Evolutionary conservation across 2,797 vertebrate species (phyloP).

Genomic region (Hoplostethus mediterraneus): DNA sequence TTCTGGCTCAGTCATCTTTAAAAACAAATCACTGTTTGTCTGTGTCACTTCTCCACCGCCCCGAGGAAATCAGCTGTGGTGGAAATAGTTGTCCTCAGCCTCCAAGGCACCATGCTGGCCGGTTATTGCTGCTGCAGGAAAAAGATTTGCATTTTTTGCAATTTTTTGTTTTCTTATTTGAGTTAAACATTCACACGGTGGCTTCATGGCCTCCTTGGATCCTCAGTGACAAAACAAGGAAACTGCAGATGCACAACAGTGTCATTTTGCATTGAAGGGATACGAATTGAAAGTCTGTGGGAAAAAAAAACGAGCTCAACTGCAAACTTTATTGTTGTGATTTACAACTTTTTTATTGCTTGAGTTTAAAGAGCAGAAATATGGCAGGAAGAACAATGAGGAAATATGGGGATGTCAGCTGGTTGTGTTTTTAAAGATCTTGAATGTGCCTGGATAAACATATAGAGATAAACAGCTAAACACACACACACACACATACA

Average conservation of each 20-base stretch:
- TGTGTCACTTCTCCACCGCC: constrained; percentile 25
- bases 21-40: constrained; percentile 33
- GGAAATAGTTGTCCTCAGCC: constrained; percentile 24
- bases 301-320: too few relatives aligned
- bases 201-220: not conserved
- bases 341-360: constrained; percentile 6
- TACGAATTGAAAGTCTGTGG: too few relatives aligned
- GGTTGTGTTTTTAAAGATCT: too few relatives aligned
- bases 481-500: not conserved
- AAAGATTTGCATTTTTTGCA: constrained; percentile 6
- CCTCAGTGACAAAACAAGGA: too few relatives aligned
- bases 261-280: too few relatives aligned
- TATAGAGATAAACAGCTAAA: not conserved
- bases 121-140: too few relatives aligned
- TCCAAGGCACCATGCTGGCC: constrained; percentile 16
- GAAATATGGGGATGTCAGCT: not conserved
- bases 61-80: constrained; percentile 32
- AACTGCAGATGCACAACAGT: too few relatives aligned
- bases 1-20: constrained; percentile 12
- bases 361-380: constrained; percentile 1
- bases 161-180: constrained; percentile 3
- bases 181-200: not conserved
- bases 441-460: too few relatives aligned
- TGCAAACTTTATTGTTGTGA: not conserved
- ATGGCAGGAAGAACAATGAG: not conserved